Evolutionary conservation across 2,113 vertebrate species (phyloP), one percentile per base, ranked within the genome.

Genomic region (Alligator sinensis): DNA sequence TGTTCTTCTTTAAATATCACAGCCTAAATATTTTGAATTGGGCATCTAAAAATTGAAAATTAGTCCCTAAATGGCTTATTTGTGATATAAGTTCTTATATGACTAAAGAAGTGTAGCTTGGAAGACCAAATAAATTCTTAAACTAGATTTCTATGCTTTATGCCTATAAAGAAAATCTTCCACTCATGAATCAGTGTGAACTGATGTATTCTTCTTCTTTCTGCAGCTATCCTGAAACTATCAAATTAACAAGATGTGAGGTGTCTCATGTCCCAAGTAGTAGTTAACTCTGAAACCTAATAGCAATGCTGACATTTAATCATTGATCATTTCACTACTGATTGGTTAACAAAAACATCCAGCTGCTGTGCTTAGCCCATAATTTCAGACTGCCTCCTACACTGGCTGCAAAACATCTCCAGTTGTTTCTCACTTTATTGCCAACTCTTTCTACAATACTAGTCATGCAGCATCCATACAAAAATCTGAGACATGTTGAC

Each of bases 381-480:
- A 60, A 85, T 72, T 92, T 92, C 63, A 77, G 88, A 66, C 82
- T 76, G 24, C 14, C 9, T 61, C 38, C 84, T 75, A 59, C 1
- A 9, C 22, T 55, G 77, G 18, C 22, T 68, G n/a, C 68, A 80
- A 54, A 82, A 82, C 30, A 24, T 18, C 58, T 27, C 77, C 28
- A 58, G 28, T 5, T 34, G 54, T 88, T 60, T 47, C 59, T 34
- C 57, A 59, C 19, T 7, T 47, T 90, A 57, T 34, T 60, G 57
- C 80, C 62, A 76, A 21, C 70, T 80, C 1, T 3, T 87, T 80
- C 66, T 66, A n/a, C 28, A 59, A 2, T 57, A 27, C 78, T 24
- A 61, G 47, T 93, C 28, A 64, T 28, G 57, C 55, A 28, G 59
- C 80, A 84, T n/a, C 78, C 86, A 34, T 94, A 58, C 77, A 84